A percentile compares a stretch with the other conserved stretches of the same genome.
phyloP scores from a whole-genome alignment of 2,113 vertebrate genomes.

The Mola mola region DNA sequence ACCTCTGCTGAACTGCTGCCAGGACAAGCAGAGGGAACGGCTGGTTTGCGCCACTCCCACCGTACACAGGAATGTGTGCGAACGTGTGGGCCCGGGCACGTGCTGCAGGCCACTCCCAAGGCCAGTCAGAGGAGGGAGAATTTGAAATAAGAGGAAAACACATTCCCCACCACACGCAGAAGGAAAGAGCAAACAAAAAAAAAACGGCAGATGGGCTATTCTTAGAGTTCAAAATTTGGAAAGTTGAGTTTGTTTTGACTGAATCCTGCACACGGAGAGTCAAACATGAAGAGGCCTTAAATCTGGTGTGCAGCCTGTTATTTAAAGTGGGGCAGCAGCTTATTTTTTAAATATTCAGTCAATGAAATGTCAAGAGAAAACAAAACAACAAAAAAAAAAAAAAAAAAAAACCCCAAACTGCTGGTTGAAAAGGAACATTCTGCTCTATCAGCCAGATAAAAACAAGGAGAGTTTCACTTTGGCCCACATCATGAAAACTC shows the following conservation, averaged over 20 bases:
- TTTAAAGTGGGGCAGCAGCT: too few species aligned
- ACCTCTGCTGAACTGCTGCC: conserved; percentile 28
- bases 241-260: not conserved
- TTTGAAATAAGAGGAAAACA: conserved; percentile 68
- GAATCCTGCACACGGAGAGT: not conserved
- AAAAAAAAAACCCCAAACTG: too few species aligned
- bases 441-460: too few species aligned
- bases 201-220: not conserved
- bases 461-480: too few species aligned
- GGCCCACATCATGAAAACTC: too few species aligned
- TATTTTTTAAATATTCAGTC: too few species aligned
- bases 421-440: too few species aligned
- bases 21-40: conserved; percentile 21
- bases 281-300: too few species aligned
- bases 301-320: too few species aligned
- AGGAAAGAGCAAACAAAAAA: conserved; percentile 5
- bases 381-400: too few species aligned
- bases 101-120: conserved; percentile 51
- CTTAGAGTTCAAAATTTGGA: not conserved
- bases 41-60: conserved; percentile 5
- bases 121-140: conserved; percentile 40
- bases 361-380: too few species aligned
- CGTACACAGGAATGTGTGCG: conserved; percentile 44
- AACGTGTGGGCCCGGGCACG: conserved; percentile 15
- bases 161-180: rapidly evolving